Evolutionary conservation across 2,113 vertebrate genomes (phyloP).

Genomic region (western clawed frog (Xenopus tropicalis)): DNA sequence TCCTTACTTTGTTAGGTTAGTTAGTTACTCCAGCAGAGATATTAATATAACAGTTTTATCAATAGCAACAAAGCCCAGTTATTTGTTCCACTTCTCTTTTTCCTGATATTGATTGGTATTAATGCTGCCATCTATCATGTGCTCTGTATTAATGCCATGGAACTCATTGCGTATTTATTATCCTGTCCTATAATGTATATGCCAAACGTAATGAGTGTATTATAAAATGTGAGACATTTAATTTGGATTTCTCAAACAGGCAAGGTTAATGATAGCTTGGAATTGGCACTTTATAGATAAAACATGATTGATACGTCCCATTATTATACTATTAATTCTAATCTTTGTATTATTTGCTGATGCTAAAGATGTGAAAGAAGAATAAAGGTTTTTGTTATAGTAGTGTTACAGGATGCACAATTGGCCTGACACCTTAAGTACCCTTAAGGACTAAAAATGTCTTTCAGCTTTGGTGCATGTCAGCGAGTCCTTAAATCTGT

Average conservation of each 20-base stretch:
- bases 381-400: conserved; percentile 24
- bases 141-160: conserved; percentile 25
- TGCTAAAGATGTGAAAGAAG: conserved; percentile 35
- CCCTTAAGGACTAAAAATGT: too few species aligned
- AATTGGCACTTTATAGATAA: conserved; percentile 36
- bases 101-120: conserved; percentile 14
- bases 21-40: too few species aligned
- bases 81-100: neutral
- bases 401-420: conserved; percentile 11
- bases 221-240: conserved; percentile 32
- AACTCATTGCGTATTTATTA: conserved; percentile 35
- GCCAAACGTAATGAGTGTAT: conserved; percentile 34
- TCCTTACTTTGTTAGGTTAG: too few species aligned
- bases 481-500: too few species aligned
- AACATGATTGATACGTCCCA: conserved; percentile 39
- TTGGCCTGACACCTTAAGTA: conserved; percentile 13
- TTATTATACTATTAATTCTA: conserved; percentile 38
- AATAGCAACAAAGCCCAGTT: conserved; percentile 1
- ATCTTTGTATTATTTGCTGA: conserved; percentile 29
- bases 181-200: conserved; percentile 28
- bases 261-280: conserved; percentile 41
- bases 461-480: too few species aligned
- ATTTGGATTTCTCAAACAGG: conserved; percentile 24
- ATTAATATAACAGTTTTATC: neutral
- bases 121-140: conserved; percentile 24